phyloP scores from a whole-genome alignment of 2,797 vertebrate genomes.

The Pipistrellus pipistrellus region DNA sequence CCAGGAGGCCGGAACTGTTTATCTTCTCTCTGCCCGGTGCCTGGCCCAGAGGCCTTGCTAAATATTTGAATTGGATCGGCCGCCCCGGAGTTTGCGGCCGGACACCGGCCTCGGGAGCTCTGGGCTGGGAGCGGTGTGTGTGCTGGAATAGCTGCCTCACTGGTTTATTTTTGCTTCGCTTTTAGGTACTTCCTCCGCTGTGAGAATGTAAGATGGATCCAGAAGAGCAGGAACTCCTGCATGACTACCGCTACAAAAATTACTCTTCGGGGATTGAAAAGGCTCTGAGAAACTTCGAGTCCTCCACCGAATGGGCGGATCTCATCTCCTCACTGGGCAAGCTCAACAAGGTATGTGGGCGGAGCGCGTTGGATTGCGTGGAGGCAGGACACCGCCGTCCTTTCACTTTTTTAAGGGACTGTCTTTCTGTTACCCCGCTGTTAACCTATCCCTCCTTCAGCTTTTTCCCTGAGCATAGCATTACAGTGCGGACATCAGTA shows the following conservation, averaged over 20 bases:
- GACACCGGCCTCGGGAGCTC: neutral
- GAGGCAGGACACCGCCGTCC: neutral
- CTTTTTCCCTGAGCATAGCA: neutral
- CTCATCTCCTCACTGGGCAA: slow-evolving; percentile 99
- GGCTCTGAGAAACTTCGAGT: slow-evolving; percentile 98
- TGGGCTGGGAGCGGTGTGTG: neutral
- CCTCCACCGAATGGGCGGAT: slow-evolving; percentile 98
- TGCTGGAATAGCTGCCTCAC: neutral
- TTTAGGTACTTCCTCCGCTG: slow-evolving; percentile 75
- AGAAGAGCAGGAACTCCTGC: slow-evolving; percentile 95
- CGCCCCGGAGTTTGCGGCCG: neutral
- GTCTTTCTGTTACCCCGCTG: neutral
- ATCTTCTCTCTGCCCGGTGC: neutral
- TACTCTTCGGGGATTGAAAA: slow-evolving; percentile 97
- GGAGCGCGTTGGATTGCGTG: neutral
- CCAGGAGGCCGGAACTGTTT: neutral
- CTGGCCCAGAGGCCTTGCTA: slow-evolving; percentile 49
- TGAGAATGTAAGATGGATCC: slow-evolving; percentile 94
- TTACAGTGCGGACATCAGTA: neutral
- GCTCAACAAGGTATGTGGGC: slow-evolving; percentile 95
- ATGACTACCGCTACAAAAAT: slow-evolving; percentile 96
- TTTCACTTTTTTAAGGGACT: neutral
- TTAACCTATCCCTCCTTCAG: neutral
- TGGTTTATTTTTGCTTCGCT: slow-evolving; percentile 32
- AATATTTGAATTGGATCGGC: slow-evolving; percentile 67